phyloP scores from a whole-genome alignment of 2,888 invertebrate genomes.

The Entomobrya multifasciata region DNA sequence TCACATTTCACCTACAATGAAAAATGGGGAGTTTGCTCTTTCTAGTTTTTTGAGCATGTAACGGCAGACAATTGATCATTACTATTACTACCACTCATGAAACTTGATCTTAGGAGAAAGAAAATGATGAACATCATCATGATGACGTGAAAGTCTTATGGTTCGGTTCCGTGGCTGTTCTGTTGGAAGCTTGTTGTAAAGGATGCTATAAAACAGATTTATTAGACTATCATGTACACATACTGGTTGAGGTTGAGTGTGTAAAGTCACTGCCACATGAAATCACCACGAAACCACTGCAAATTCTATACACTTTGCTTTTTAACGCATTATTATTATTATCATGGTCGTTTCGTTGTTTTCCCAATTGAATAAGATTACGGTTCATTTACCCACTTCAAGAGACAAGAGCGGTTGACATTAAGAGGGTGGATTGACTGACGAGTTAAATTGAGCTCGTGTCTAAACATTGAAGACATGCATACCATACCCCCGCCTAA shows the following conservation, averaged over 20 bases:
- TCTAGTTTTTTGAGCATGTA: slow-evolving; percentile 38
- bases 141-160: no score
- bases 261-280: background rate
- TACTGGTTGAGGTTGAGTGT: background rate
- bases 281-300: background rate
- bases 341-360: slow-evolving; percentile 46
- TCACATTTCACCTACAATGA: no score
- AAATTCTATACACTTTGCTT: slow-evolving; percentile 2
- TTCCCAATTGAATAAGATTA: slow-evolving; percentile 65
- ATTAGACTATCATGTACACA: no score
- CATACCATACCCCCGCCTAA: no score
- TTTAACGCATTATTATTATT: slow-evolving; percentile 49
- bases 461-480: no score
- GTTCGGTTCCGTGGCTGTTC: no score
- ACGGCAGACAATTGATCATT: slow-evolving; percentile 53
- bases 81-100: slow-evolving; percentile 56
- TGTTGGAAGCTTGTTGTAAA: slow-evolving; percentile 20
- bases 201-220: slow-evolving; percentile 12
- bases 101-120: slow-evolving; percentile 44
- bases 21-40: background rate
- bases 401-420: slow-evolving; percentile 48
- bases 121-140: background rate
- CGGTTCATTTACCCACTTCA: slow-evolving; percentile 68
- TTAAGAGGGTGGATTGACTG: slow-evolving; percentile 48
- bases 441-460: slow-evolving; percentile 47